Conservation (phyloP, 2,113 vertebrate species). For the Ceyx cyanopectus region DNA sequence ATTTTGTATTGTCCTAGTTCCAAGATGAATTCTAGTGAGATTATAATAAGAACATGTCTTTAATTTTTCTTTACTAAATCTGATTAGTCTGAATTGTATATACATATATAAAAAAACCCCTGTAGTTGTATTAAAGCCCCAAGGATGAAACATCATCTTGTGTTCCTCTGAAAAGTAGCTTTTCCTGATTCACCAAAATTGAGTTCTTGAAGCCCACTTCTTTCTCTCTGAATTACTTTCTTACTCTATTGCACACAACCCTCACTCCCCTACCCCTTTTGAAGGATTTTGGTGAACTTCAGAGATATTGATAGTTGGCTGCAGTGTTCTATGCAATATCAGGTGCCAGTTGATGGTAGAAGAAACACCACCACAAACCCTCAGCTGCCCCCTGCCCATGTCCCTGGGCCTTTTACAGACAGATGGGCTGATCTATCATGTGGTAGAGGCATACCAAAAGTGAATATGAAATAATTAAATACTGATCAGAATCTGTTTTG, state of each 20-base stretch:
- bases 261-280: background rate
- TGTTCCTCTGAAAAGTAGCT: background rate
- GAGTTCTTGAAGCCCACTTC: background rate
- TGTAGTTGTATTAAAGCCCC: background rate
- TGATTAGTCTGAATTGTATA: background rate
- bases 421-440: background rate
- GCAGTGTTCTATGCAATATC: background rate
- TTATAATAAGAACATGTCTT: background rate
- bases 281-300: background rate
- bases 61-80: background rate
- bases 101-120: background rate
- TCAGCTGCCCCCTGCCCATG: accelerated
- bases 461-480: background rate
- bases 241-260: background rate
- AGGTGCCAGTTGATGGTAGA: background rate
- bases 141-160: background rate
- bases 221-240: background rate
- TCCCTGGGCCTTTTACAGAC: background rate
- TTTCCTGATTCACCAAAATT: background rate
- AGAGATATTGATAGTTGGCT: background rate
- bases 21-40: background rate
- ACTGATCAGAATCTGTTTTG: background rate
- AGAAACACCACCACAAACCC: background rate
- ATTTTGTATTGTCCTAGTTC: background rate
- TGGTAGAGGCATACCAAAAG: accelerated